These are phyloP conservation scores for Onychostruthus taczanowskii DNA, from an alignment of 2,113 vertebrate genomes.

Conservation along the genomic window DNA sequence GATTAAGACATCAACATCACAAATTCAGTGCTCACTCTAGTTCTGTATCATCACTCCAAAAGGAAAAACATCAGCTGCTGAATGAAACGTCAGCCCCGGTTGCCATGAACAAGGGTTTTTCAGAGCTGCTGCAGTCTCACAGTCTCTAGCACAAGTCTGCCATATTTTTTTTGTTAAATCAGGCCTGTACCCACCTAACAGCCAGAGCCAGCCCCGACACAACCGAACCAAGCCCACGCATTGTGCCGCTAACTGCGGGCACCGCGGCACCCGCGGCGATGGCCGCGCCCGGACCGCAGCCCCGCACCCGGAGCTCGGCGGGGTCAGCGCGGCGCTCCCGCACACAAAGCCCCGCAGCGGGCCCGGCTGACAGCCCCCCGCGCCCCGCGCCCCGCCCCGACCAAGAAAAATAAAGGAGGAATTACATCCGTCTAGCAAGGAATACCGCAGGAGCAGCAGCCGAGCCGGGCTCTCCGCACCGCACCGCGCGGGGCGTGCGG, in stretches of 20 bases:
- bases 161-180: conserved; percentile 12
- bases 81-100: not conserved
- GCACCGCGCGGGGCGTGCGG: not conserved
- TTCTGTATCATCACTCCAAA: not conserved
- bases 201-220: not conserved
- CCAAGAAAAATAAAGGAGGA: not conserved
- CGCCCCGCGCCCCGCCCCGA: not conserved
- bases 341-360: not conserved
- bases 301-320: not conserved
- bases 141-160: not conserved
- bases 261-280: not conserved
- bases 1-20: not conserved
- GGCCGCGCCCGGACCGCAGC: not conserved
- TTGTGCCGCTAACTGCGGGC: not conserved
- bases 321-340: not conserved
- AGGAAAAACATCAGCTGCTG: not conserved
- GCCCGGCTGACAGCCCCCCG: not conserved
- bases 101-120: not conserved
- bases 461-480: not conserved
- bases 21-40: not conserved
- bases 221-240: not conserved
- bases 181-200: not conserved
- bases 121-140: conserved; percentile 15
- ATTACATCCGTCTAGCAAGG: not conserved
- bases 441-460: not conserved